A percentile compares a stretch with the other conserved stretches of the same genome.
Conservation (phyloP, 2,797 vertebrate species). For the Falco cherrug region DNA sequence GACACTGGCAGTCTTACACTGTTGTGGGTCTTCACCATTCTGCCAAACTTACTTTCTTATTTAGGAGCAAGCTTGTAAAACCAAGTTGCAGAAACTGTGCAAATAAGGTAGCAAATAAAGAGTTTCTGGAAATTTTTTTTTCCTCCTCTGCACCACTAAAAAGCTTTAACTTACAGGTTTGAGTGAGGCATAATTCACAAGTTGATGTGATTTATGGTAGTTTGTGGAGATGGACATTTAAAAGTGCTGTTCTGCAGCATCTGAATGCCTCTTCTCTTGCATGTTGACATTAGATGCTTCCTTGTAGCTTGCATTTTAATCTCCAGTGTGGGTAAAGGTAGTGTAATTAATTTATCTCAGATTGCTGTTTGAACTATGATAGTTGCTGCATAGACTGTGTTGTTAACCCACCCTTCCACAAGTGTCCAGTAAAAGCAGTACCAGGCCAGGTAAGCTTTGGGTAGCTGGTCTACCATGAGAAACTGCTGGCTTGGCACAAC, state of each 20-base stretch:
- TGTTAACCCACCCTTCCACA: background rate
- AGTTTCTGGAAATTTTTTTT: background rate
- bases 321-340: background rate
- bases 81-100: background rate
- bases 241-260: background rate
- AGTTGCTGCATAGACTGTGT: background rate
- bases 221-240: background rate
- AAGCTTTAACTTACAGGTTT: background rate
- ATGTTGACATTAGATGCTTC: background rate
- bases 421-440: background rate
- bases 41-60: background rate
- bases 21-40: background rate
- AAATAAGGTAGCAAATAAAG: background rate
- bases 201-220: background rate
- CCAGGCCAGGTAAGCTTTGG: background rate
- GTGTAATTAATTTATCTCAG: too few species aligned
- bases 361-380: background rate
- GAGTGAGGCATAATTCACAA: background rate
- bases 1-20: background rate
- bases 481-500: background rate
- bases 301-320: background rate
- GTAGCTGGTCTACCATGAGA: background rate
- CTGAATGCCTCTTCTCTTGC: background rate
- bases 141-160: background rate
- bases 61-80: background rate